These are phyloP conservation scores for Cancer borealis DNA, from an alignment of 2,888 invertebrate genomes.

Conservation along the genomic window DNA sequence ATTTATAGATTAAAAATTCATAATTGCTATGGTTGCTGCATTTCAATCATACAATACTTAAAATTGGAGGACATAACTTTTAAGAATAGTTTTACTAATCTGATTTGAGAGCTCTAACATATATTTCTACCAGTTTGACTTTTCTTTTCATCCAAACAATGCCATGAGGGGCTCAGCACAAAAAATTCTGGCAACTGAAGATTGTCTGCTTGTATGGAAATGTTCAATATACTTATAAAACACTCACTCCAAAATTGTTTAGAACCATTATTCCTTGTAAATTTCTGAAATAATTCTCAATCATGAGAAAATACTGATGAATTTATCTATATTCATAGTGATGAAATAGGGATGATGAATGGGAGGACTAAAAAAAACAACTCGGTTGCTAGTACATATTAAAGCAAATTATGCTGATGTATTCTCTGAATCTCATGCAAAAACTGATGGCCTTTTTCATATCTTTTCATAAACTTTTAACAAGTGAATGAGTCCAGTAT, in stretches of 20 bases:
- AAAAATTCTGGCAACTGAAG: not conserved
- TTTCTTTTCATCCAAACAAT: not conserved
- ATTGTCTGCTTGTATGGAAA: not conserved
- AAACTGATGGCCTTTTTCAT: not conserved
- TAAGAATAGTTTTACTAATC: not conserved
- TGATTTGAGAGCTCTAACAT: conserved; percentile 4
- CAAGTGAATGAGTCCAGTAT: not conserved
- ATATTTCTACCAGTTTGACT: not conserved
- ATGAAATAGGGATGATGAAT: not conserved
- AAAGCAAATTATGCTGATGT: not conserved
- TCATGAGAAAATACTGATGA: not conserved
- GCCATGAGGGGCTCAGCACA: not conserved
- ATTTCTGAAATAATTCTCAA: not conserved
- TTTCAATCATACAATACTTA: not conserved
- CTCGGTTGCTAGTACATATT: not conserved
- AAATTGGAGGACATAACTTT: conserved; percentile 21
- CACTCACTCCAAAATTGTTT: not conserved
- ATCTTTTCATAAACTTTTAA: not conserved
- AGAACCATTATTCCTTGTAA: not conserved
- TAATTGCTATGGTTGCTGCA: not conserved
- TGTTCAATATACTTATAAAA: not conserved
- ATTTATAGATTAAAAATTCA: conserved; percentile 2
- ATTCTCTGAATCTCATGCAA: not conserved
- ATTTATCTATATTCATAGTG: not conserved
- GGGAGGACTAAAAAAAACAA: not conserved